Evolutionary conservation across 2,888 invertebrate species (phyloP).

Genomic region (Nysson spinosus): DNA sequence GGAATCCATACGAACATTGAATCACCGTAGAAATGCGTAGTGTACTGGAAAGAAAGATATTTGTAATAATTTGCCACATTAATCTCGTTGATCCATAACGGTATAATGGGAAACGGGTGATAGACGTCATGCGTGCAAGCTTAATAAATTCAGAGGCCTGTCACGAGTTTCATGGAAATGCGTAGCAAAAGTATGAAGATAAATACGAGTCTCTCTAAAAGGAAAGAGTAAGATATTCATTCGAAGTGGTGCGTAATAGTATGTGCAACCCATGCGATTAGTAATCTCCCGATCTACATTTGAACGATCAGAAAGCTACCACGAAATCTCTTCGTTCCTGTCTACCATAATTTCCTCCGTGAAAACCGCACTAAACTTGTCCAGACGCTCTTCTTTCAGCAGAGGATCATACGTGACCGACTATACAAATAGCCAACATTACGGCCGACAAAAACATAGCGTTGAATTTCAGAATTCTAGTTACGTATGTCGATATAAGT

Average conservation of each 20-base stretch:
- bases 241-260: constrained; percentile 27
- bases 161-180: too few species aligned
- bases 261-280: constrained; percentile 18
- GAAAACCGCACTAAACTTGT: constrained; percentile 18
- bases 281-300: constrained; percentile 41
- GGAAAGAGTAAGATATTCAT: constrained; percentile 33
- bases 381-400: constrained; percentile 1
- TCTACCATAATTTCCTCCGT: constrained; percentile 31
- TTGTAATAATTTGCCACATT: too few species aligned
- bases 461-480: constrained; percentile 19
- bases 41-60: too few species aligned
- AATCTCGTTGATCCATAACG: too few species aligned
- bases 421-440: constrained; percentile 19
- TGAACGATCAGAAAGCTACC: constrained; percentile 21
- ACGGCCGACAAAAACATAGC: constrained; percentile 10
- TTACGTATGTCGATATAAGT: constrained; percentile 14
- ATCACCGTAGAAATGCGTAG: too few species aligned
- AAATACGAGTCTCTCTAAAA: constrained; percentile 3
- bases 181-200: constrained; percentile 18
- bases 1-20: too few species aligned
- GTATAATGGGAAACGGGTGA: too few species aligned
- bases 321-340: constrained; percentile 12
- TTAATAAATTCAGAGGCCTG: too few species aligned
- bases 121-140: too few species aligned
- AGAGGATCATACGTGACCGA: constrained; percentile 4